Base-by-base conservation (phyloP, 2,888 invertebrate genomes). In the Eilema sororculum region DNA sequence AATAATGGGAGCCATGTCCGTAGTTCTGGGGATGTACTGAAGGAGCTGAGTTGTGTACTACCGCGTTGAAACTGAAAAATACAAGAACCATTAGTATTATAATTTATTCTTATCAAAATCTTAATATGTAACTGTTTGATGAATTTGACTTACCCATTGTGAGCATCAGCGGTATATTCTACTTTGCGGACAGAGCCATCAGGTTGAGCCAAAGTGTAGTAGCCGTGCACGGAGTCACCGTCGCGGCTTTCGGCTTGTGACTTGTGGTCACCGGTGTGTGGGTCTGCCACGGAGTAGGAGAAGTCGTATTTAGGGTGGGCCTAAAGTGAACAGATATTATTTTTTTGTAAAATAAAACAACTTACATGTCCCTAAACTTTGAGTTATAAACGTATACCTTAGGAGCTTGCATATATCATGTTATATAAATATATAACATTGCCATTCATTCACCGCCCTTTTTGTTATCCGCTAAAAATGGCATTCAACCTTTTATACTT, bases 241-340 rank as follows among this genome's bases (percentile, higher is more conserved):
- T 95, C 95, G 82, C 94, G 92, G 78, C 87, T 88, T 85, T 96
- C 96, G 83, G 95, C 94, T 89, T 95, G 95, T 57, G 92, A 91
- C 89, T 96, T 96, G 86, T 96, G 93, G 89, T 96, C 96, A 52
- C 96, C 96, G 76, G 96, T 96, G 82, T 96, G 96, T 28, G 92
- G 91, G 87, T 96, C 96, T 69, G 94, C 88, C 70, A 96, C 96
- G 72, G 95, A 95, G 89, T 96, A 96, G 33, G 92, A 90, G 86
- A 92, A 95, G 84, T 93, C 90, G 84, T 94, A 94, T 88, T 91
- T 92, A 59, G 94, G 93, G 80, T 93, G 89, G 69, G 92, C 89
- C 92, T 93, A 65, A 10, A 73, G 22, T 12, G 12, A 64, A 28
- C 2, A 52, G 2, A 64, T 5, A 46, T 41, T 12, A 37, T 4